A percentile compares a stretch with the other conserved stretches of the same genome.
Evolutionary conservation across 2,888 invertebrate species (phyloP).

Genomic region (Tachina lurida): DNA sequence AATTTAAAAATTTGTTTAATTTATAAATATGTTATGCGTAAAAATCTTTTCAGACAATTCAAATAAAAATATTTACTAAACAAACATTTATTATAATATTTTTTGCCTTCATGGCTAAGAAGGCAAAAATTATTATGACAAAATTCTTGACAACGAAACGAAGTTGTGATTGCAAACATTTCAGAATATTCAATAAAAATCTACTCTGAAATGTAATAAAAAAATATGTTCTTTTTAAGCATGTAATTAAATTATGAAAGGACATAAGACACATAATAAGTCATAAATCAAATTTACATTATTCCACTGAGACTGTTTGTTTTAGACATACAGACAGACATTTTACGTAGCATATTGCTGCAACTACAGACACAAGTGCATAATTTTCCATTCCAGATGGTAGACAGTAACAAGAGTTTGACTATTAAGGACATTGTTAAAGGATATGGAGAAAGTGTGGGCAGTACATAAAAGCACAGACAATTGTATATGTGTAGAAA

Average conservation of each 20-base stretch:
- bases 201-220: constrained; percentile 26
- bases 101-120: neutral
- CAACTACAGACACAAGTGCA: neutral
- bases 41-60: neutral
- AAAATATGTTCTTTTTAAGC: constrained; percentile 55
- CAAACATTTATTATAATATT: neutral
- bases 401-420: constrained; percentile 57
- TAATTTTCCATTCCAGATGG: constrained; percentile 3
- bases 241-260: constrained; percentile 81
- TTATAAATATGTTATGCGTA: neutral
- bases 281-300: constrained; percentile 81
- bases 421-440: constrained; percentile 41
- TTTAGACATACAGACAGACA: constrained; percentile 50
- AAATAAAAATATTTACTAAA: neutral
- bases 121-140: neutral
- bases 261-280: constrained; percentile 82
- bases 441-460: neutral
- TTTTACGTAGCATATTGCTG: constrained; percentile 11
- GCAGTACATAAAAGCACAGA: neutral
- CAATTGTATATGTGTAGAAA: neutral
- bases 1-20: too few species aligned
- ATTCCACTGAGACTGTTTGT: constrained; percentile 74
- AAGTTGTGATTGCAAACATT: constrained; percentile 9
- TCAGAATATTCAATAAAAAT: constrained; percentile 33
- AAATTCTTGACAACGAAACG: constrained; percentile 12